phyloP scores from a whole-genome alignment of 2,888 invertebrate species.

The Helicoverpa assulta region DNA sequence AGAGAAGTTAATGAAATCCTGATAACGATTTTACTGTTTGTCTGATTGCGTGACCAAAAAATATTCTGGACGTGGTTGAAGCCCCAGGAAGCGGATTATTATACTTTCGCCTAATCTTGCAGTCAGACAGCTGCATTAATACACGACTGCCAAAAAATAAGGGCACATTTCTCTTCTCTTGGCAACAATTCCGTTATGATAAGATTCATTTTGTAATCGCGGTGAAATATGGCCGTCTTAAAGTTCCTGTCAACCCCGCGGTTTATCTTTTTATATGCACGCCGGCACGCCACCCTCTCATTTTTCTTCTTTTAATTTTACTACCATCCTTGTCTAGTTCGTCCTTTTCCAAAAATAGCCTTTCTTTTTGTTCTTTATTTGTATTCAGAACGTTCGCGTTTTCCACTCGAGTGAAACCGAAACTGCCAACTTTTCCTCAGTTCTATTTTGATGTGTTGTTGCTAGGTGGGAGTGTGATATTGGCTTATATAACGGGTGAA shows the following conservation, averaged over 20 bases:
- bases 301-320: slow-evolving; percentile 41
- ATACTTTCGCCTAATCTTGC: too few relatives aligned
- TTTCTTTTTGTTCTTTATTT: slow-evolving; percentile 38
- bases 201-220: slow-evolving; percentile 5
- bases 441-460: slow-evolving; percentile 30
- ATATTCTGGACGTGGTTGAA: too few relatives aligned
- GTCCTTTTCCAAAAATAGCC: slow-evolving; percentile 35
- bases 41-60: too few relatives aligned
- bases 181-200: background rate
- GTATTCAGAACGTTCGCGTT: slow-evolving; percentile 44
- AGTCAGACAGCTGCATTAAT: too few relatives aligned
- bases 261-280: slow-evolving; percentile 25
- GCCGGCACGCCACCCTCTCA: slow-evolving; percentile 2
- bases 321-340: slow-evolving; percentile 8
- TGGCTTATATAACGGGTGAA: slow-evolving; percentile 9
- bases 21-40: too few relatives aligned
- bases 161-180: background rate
- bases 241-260: slow-evolving; percentile 8
- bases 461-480: slow-evolving; percentile 3
- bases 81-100: too few relatives aligned
- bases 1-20: too few relatives aligned
- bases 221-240: slow-evolving; percentile 5
- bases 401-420: slow-evolving; percentile 36
- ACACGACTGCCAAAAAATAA: too few relatives aligned
- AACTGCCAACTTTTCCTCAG: slow-evolving; percentile 17